Evolutionary conservation across 64 coral and sea anemone species (phyloP), one percentile per base, ranked within the genome.

Genomic region (Stichodactyla helianthus): DNA sequence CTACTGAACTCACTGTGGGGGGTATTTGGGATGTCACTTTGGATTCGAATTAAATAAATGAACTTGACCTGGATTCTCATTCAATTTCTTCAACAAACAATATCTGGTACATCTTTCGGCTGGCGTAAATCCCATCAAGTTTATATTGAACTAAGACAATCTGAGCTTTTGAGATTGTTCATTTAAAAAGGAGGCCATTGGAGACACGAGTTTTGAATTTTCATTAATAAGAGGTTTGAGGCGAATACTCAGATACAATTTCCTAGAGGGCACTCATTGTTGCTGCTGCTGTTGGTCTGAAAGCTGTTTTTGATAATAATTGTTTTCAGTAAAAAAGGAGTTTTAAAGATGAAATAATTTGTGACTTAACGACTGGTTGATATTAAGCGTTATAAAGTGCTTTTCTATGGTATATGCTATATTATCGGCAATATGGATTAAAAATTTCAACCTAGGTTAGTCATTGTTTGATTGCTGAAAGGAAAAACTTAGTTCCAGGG

Each of bases 61-160:
- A 74, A 74, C 68, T 26, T 74, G 68, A 74, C 22, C 65, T 58
- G 55, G 55, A 9, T 58, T 58, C 55, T 11, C 55, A 58, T 11
- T 15, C 14, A 7, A 68, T 70, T 70, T 70, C 19, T 5, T 31
- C 4, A 4, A 31, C 7, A 7, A 2, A 13, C 68, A 74, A 74
- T 74, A 74, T 74, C 68, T 27, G 68, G 25, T 27, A 74, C 68
- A 10, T 74, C 26, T 26, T 13, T 68, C 63, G 35, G 35, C 35
- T 68, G 5, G 63, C 63, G 63, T 58, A 68, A 23, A 28, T 27
- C 68, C 8, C 68, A 74, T 28, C 68, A 74, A 27, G 4, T n/a
- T 35, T 7, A 74, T 74, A 74, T 74, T 74, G 68, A 74, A 74
- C 68, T 74, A 74, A 74, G 27, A 12, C 68, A 74, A 74, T 74